phyloP scores from a whole-genome alignment of 2,797 vertebrate species.

The Rhinatrema bivittatum region DNA sequence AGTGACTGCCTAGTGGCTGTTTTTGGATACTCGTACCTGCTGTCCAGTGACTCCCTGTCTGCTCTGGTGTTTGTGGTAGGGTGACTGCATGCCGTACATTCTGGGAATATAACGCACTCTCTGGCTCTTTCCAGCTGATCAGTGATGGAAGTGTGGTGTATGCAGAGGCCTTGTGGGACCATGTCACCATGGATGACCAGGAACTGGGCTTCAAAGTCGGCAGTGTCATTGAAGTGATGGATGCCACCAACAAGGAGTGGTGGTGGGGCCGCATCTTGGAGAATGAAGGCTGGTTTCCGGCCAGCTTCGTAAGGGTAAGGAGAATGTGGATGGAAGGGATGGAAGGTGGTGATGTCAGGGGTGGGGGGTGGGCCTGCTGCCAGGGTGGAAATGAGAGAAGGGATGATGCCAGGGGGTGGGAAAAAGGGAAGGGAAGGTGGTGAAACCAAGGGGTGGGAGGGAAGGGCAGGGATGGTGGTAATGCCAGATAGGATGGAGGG shows the following conservation, averaged over 20 bases:
- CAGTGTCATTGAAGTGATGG: slow-evolving; percentile 91
- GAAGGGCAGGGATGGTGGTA: too few relatives aligned
- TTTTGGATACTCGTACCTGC: fast-evolving
- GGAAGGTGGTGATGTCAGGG: not conserved
- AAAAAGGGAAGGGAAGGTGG: too few relatives aligned
- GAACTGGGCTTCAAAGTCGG: slow-evolving; percentile 94
- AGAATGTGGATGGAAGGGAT: too few relatives aligned
- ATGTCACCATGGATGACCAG: slow-evolving; percentile 96
- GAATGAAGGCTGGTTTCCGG: slow-evolving; percentile 91
- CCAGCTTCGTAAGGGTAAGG: slow-evolving; percentile 89
- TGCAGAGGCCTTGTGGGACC: slow-evolving; percentile 93
- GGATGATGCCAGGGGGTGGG: not conserved
- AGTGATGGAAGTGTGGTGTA: slow-evolving; percentile 93
- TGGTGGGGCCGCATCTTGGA: slow-evolving; percentile 93
- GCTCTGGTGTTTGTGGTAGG: not conserved
- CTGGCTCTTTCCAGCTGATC: slow-evolving; percentile 72
- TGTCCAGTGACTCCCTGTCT: not conserved
- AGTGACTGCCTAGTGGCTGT: too few relatives aligned
- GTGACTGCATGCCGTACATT: not conserved
- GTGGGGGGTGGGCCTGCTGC: not conserved
- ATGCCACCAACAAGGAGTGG: slow-evolving; percentile 94
- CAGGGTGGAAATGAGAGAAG: not conserved
- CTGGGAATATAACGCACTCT: not conserved
- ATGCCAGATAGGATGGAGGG: too few relatives aligned
- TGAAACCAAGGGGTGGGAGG: too few relatives aligned